Evolutionary conservation across 2,888 invertebrate species (phyloP).

Genomic region (Entomobrya multifasciata): DNA sequence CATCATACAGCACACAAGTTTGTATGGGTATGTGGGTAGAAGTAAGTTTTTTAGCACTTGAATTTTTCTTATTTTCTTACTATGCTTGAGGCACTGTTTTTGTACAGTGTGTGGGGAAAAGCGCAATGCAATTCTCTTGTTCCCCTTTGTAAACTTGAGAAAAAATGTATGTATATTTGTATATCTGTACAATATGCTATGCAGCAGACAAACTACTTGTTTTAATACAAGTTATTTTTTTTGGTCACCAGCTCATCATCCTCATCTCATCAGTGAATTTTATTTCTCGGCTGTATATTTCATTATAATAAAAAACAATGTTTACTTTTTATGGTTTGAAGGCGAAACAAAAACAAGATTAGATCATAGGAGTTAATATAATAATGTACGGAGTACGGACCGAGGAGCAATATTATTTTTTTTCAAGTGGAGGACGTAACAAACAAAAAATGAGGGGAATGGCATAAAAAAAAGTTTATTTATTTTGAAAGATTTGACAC

Average conservation of each 20-base stretch:
- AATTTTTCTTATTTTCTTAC: not conserved
- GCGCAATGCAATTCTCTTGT: too few species aligned
- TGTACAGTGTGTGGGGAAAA: not conserved
- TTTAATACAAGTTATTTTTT: not conserved
- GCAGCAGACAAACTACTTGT: not conserved
- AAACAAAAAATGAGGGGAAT: too few species aligned
- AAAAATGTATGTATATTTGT: not conserved
- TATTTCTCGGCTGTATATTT: not conserved
- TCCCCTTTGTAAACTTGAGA: not conserved
- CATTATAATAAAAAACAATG: slow-evolving; percentile 21
- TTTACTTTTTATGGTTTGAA: not conserved
- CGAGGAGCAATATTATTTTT: too few species aligned
- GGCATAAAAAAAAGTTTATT: too few species aligned
- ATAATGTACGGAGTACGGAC: slow-evolving; percentile 10
- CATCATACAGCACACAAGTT: not conserved
- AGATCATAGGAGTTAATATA: too few species aligned
- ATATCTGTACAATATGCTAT: not conserved
- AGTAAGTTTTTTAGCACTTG: not conserved
- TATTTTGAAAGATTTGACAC: slow-evolving; percentile 17
- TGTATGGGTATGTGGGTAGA: slow-evolving; percentile 7
- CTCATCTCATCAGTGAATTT: slow-evolving; percentile 13
- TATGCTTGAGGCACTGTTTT: slow-evolving; percentile 39
- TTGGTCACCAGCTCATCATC: too few species aligned
- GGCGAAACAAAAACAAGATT: slow-evolving; percentile 21
- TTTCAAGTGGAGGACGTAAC: slow-evolving; percentile 36